These are phyloP conservation scores for Ptychadena robeensis DNA, from an alignment of 2,797 vertebrate species.

Conservation along the genomic window DNA sequence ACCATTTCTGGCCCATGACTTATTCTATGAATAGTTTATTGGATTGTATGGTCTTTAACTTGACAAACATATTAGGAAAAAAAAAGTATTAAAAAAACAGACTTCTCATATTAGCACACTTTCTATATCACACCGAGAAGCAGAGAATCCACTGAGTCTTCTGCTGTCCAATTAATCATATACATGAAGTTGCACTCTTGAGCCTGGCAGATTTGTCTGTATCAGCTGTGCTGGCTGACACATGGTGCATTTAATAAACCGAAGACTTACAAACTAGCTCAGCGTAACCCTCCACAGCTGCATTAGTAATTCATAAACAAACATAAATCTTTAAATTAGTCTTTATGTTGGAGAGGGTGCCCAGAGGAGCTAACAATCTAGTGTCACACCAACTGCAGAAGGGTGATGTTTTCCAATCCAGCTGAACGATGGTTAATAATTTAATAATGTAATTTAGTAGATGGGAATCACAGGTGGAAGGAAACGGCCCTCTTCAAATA, in stretches of 20 bases:
- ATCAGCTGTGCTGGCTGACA: slow-evolving; percentile 13
- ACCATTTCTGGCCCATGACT: neutral
- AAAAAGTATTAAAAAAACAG: too few relatives aligned
- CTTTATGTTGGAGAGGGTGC: neutral
- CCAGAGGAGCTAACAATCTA: slow-evolving; percentile 25
- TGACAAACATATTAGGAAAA: too few relatives aligned
- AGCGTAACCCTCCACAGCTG: slow-evolving; percentile 7
- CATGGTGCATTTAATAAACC: neutral
- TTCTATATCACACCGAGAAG: neutral
- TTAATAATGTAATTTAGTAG: slow-evolving; percentile 34
- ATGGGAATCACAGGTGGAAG: slow-evolving; percentile 23
- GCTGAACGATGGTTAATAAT: slow-evolving; percentile 35
- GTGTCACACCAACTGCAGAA: slow-evolving; percentile 1
- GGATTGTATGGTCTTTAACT: too few relatives aligned
- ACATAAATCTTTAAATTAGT: slow-evolving; percentile 44
- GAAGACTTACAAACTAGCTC: slow-evolving; percentile 31
- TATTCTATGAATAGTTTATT: too few relatives aligned
- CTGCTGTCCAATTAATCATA: neutral
- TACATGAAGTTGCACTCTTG: neutral
- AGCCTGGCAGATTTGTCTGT: slow-evolving; percentile 14
- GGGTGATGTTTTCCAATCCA: slow-evolving; percentile 20
- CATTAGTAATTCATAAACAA: slow-evolving; percentile 43
- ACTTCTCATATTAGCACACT: neutral
- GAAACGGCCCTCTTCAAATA: slow-evolving; percentile 15
- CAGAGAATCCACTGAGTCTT: neutral